A percentile compares a stretch with the other conserved stretches of the same genome.
Conservation (phyloP, 2,888 invertebrate species). For the Abrostola tripartita region DNA sequence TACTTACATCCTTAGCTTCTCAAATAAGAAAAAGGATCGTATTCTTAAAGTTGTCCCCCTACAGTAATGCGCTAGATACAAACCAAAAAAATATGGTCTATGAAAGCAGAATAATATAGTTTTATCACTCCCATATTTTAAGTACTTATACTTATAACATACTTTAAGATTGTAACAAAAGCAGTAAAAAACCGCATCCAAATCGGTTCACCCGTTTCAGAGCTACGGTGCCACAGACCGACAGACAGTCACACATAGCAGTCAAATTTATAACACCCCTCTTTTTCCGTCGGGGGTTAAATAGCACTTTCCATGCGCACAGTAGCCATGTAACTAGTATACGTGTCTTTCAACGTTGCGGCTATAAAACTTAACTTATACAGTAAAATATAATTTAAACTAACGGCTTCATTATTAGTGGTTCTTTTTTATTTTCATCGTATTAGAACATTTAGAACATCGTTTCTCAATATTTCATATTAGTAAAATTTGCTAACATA, state of each 20-base stretch:
- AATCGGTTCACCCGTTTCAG: too few relatives aligned
- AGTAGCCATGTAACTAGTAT: constrained; percentile 23
- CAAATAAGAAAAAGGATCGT: too few relatives aligned
- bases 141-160: constrained; percentile 18
- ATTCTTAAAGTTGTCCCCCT: too few relatives aligned
- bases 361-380: constrained; percentile 43
- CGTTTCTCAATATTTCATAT: constrained; percentile 34
- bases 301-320: constrained; percentile 14
- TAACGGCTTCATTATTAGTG: constrained; percentile 37
- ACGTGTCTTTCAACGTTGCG: constrained; percentile 25
- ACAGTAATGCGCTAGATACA: too few relatives aligned
- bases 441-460: not conserved
- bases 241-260: too few relatives aligned
- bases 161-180: constrained; percentile 24
- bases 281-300: too few relatives aligned
- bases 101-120: constrained; percentile 9
- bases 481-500: too few relatives aligned
- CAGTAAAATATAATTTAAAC: constrained; percentile 46
- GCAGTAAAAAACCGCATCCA: too few relatives aligned
- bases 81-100: not conserved
- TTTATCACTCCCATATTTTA: constrained; percentile 11
- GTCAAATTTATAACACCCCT: too few relatives aligned
- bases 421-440: constrained; percentile 35
- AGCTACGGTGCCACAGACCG: too few relatives aligned
- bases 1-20: too few relatives aligned